Base-by-base conservation (phyloP, 2,888 invertebrate species). In the Leptinotarsa juncta region DNA sequence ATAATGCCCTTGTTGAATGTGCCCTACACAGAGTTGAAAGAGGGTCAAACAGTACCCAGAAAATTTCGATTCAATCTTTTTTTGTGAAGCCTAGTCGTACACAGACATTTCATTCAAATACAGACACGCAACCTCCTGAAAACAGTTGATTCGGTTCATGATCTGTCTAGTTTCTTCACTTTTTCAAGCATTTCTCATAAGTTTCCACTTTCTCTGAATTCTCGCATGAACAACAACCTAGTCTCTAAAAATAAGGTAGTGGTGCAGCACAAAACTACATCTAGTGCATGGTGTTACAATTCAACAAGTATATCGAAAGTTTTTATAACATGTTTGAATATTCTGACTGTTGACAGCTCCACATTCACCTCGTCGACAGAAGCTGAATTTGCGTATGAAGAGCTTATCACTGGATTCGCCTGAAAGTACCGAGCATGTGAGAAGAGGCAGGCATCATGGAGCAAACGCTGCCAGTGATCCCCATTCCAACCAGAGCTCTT, bases 361-460 rank as follows among this genome's bases (percentile, higher is more conserved):
- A 83, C 97, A 97, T 90, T 97, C 97, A 89, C 97, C 97, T 86
- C 93, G 97, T 87, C 94, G 97, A 79, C 97, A 97, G 91, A 96
- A 97, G 91, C 91, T 98, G 90, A 97, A 97, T 90, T 93, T 97
- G 89, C 93, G 97, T 88, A 98, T 98, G 98, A 98, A 98, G 92
- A 97, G 97, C 88, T 93, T 98, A 84, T 98, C 97, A 78, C 90
- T 98, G 92, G 98, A 98, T 89, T 97, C 97, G 50, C 97, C 97
- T 79, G 98, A 98, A 89, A 96, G 96, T 84, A 94, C 95, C 77
- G 96, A 96, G 87, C 94, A 94, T 86, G 93, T 91, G 55, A 93
- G 94, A 84, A 90, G 96, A 84, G 79, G 78, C 53, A 79, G 74
- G 23, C 93, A 87, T 74, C 87, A 87, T 73, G 87, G 86, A 67